These are phyloP conservation scores for Hyperopisus bebe DNA, from an alignment of 2,113 vertebrate genomes.

Conservation along the genomic window DNA sequence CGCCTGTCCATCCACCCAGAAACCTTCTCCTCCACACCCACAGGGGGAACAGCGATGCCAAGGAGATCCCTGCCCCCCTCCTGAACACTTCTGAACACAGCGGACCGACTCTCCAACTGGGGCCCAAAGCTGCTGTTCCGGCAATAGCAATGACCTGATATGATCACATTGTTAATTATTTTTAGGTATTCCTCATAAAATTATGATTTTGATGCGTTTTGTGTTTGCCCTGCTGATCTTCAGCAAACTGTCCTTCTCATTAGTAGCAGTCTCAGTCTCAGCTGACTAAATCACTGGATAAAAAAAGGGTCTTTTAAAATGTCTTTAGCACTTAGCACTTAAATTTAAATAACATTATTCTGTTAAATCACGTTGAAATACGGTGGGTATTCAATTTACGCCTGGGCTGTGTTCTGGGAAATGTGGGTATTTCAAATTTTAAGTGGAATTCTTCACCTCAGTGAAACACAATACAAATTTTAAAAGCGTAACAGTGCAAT, in stretches of 20 bases:
- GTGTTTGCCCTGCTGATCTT: background rate
- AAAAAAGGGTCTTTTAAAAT: background rate
- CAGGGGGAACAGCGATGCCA: background rate
- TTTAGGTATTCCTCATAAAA: background rate
- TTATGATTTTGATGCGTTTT: background rate
- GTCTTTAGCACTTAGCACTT: background rate
- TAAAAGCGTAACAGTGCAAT: background rate
- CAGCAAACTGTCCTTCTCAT: background rate
- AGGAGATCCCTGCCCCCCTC: background rate
- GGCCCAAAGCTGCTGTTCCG: background rate
- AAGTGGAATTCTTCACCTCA: background rate
- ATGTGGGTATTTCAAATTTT: background rate
- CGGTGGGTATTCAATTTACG: background rate
- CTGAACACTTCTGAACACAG: background rate
- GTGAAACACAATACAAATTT: background rate
- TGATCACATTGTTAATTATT: background rate
- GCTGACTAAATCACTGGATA: background rate
- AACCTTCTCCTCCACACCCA: background rate
- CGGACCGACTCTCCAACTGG: background rate
- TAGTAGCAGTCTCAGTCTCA: background rate
- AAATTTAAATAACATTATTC: background rate
- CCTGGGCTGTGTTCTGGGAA: background rate
- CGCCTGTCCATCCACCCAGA: background rate
- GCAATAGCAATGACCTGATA: background rate
- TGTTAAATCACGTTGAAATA: background rate